phyloP scores from a whole-genome alignment of 2,113 vertebrate species.

The Quiscalus mexicanus region DNA sequence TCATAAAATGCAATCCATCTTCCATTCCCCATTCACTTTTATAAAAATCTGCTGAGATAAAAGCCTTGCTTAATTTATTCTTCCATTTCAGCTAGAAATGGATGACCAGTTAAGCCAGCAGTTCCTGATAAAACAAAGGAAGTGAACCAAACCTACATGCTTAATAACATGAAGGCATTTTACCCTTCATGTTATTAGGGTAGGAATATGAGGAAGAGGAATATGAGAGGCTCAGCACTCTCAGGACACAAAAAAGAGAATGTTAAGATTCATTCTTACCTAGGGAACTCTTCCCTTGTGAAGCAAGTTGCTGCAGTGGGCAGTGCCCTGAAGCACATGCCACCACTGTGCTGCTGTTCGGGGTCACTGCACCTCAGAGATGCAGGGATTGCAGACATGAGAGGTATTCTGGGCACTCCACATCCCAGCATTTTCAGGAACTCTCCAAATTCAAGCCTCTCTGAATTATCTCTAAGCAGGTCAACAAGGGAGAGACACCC shows the following conservation, averaged over 20 bases:
- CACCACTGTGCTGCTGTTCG: not conserved
- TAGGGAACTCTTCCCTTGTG: not conserved
- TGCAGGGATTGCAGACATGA: not conserved
- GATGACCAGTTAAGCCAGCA: not conserved
- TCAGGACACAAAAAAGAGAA: not conserved
- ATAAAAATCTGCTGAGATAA: not conserved
- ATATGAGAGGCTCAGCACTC: not conserved
- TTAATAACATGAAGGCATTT: not conserved
- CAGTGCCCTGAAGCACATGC: not conserved
- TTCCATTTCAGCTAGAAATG: not conserved
- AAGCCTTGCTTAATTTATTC: not conserved
- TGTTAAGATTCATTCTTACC: not conserved
- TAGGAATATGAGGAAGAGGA: not conserved
- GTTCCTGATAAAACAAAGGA: not conserved
- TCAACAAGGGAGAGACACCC: not conserved
- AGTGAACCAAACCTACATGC: not conserved
- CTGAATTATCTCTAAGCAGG: not conserved
- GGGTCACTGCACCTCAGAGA: not conserved
- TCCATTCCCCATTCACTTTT: not conserved
- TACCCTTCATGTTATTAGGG: not conserved
- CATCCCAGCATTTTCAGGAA: not conserved
- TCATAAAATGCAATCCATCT: not conserved
- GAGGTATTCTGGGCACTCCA: not conserved
- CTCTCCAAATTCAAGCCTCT: not conserved
- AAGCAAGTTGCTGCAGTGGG: not conserved